Evolutionary conservation across 1,140 invertebrate species (phyloP), one percentile per base, ranked within the genome.

Genomic region (Tetragnatha versicolor): DNA sequence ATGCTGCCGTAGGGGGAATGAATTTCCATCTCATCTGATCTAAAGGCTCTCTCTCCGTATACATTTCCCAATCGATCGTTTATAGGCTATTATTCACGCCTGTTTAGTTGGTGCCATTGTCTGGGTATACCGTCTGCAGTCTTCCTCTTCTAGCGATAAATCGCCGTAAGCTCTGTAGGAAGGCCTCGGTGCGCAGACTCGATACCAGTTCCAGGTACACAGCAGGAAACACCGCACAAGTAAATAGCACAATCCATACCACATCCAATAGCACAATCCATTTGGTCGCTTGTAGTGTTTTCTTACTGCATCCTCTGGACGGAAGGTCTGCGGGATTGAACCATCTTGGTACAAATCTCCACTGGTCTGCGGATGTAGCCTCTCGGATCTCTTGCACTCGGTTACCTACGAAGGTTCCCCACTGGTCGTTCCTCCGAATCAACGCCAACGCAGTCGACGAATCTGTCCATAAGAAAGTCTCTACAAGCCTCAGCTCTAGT

Each of bases 161-260:
- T 9, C 22, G 37, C 27, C 61, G 31, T 65, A 88, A 76, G 2
- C 84, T 82, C 10, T 84, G 80, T 10, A 87, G 60, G 61, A 88
- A 88, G 3, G 81, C 80, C 45, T 85, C 83, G 0, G 86, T 84
- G 3, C 83, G 81, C 3, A 88, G 58, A 77, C 84, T 81, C 0
- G 82, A 81, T 81, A 85, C 83, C 82, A 79, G 81, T 85, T 83
- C 87, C 82, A 84, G 84, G 85, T 86, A 86, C 83, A 82, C 85
- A 83, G 84, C 84, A 85, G 81, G 86, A 0, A 85, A 85, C 3
- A 80, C 49, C 25, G 87, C 84, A 70, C 87, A 88, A 10, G 88
- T 82, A 72, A 88, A 88, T 5, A 88, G 2, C 12, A 82, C 84
- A 7, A 87, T 49, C 75, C 86, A 88, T 3, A 81, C 82, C 66